Base-by-base conservation (phyloP, 1,140 invertebrate species). In the Hycleus cichorii region DNA sequence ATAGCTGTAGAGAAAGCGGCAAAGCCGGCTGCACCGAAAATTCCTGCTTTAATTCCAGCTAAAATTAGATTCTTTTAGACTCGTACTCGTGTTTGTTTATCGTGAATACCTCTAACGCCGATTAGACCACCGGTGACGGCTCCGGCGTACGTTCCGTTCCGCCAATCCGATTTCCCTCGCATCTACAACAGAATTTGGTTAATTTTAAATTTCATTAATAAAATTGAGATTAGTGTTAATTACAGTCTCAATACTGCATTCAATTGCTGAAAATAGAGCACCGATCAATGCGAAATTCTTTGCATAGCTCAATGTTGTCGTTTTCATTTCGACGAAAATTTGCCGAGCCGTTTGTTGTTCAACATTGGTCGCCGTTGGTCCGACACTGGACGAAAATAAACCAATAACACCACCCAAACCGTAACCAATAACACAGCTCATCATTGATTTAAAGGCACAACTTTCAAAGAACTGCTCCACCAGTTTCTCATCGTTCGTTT, bases 251-350 rank as follows among this genome's bases (percentile, higher is more conserved):
- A 97, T 90, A 12, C 84, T 81, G 73, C 95, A 98, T 78, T 97
- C 95, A 7, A 95, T 85, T 5, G 86, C 89, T 32, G 95, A 87
- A 78, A 98, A 99, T 47, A 98, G 81, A 18, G 87, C 84, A 53
- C 96, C 97, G 64, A 98, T 82, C 46, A 96, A 78, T 12, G 95
- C 96, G 84, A 99, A 99, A 75, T 97, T 98, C 78, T 98, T 98
- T 0, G 90, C 95, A 78, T 98, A 97, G 50, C 90, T 85, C 42
- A 94, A 72, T 49, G 92, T 94, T 4, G 94, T 88, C 0, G 77
- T 79, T 76, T 90, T 93, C 92, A 98, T 96, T 76, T 99, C 97
- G 44, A 83, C 75, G 57, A 95, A 83, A 45, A 95, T 87, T 76
- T 93, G 86, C 63, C 83, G 74, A 0, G 88, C 90, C 9, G 88